Evolutionary conservation across 2,113 vertebrate species (phyloP).

Genomic region (Eptesicus fuscus): DNA sequence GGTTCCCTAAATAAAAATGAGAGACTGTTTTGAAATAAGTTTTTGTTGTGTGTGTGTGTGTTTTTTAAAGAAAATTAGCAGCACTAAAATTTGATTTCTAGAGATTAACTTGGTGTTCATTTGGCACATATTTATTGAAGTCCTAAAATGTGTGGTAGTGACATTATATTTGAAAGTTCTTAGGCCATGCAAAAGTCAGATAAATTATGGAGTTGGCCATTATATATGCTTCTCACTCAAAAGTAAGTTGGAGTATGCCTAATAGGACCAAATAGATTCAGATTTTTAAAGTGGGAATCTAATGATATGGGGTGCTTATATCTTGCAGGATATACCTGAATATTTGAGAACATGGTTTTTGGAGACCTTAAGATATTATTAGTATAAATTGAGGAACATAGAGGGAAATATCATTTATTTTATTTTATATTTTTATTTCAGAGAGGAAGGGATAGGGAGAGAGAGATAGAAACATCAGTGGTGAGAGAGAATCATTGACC

Average conservation of each 20-base stretch:
- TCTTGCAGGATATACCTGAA: background rate
- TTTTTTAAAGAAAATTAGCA: background rate
- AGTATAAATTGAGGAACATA: background rate
- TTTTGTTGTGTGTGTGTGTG: background rate
- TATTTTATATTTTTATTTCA: too few species aligned
- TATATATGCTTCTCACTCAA: background rate
- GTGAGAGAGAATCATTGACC: too few species aligned
- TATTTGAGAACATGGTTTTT: background rate
- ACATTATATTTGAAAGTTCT: conserved; percentile 8
- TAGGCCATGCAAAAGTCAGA: background rate
- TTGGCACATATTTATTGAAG: background rate
- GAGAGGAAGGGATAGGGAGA: too few species aligned
- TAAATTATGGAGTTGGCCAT: background rate
- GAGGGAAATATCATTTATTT: background rate
- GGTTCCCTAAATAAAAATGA: conserved; percentile 15
- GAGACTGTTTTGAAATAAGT: background rate
- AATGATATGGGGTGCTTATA: background rate
- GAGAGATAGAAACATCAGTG: too few species aligned
- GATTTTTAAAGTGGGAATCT: background rate
- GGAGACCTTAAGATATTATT: background rate
- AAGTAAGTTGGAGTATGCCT: background rate
- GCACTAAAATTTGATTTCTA: background rate
- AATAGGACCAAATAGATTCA: background rate
- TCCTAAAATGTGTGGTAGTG: background rate
- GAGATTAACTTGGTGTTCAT: background rate